These are phyloP conservation scores for Spea hammondii DNA, from an alignment of 2,797 vertebrate species.

Conservation along the genomic window DNA sequence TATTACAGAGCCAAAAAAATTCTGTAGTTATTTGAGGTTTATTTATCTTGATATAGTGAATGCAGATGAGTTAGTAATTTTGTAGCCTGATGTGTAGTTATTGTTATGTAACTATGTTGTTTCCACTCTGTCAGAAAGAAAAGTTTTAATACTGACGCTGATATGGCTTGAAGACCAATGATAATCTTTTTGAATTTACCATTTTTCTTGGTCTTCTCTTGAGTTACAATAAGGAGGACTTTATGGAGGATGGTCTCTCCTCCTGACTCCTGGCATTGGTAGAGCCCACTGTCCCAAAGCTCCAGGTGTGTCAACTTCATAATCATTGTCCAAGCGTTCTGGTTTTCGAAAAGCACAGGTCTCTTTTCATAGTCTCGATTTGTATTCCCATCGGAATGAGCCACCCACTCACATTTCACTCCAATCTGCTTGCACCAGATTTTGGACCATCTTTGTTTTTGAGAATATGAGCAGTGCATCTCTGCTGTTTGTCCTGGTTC, in stretches of 20 bases:
- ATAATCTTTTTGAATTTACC: background rate
- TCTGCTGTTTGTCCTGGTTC: background rate
- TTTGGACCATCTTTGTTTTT: constrained; percentile 30
- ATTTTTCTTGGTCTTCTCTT: constrained; percentile 1
- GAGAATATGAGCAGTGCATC: constrained; percentile 23
- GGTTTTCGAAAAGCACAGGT: constrained; percentile 31
- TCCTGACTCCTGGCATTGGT: constrained; percentile 34
- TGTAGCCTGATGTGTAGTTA: no score
- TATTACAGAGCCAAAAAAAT: background rate
- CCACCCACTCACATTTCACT: constrained; percentile 24
- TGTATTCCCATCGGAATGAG: constrained; percentile 35
- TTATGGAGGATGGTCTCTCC: constrained; percentile 43
- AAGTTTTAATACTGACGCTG: background rate
- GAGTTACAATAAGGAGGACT: constrained; percentile 34
- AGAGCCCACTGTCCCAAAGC: constrained; percentile 50
- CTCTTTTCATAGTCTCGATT: constrained; percentile 46
- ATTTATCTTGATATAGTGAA: no score
- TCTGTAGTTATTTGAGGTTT: no score
- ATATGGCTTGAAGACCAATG: background rate
- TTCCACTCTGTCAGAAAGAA: background rate
- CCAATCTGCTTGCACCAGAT: constrained; percentile 32
- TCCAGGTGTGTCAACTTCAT: constrained; percentile 42
- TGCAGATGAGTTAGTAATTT: no score
- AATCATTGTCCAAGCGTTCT: constrained; percentile 36
- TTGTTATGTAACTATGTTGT: background rate